Evolutionary conservation across 2,797 vertebrate genomes (phyloP), one percentile per base, ranked within the genome.

Genomic region (Remorina albescens): DNA sequence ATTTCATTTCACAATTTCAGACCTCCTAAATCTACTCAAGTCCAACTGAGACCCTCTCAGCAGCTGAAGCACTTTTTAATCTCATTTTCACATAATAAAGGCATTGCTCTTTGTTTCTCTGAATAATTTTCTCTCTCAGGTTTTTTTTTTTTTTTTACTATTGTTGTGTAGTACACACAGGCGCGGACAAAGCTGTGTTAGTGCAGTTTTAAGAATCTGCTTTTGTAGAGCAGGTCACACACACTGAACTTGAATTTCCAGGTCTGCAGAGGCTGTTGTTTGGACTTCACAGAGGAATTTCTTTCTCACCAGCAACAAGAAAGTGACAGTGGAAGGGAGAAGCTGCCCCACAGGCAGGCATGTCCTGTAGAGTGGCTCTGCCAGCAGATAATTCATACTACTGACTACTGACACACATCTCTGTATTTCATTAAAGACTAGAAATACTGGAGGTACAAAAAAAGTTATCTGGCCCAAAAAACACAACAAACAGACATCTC

Each of bases 181-280:
- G 8, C n/a, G 34, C 18, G 25, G 25, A 49, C 57, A 46, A n/a
- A 30, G 26, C 21, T 2, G 23, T 53, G 67, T 49, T 37, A 49
- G 55, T 51, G 26, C 57, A 57, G 44, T 39, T 19, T 23, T 44
- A 71, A 16, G 19, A 59, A 28, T 39, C 21, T 23, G 42, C 42
- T 60, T 65, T 32, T 25, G 41, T 62, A 11, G 1, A 67, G 41
- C 23, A 18, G 13, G n/a, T 68, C 65, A 67, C 50, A 12, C 59
- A 46, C 44, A 59, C 71, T 71, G 62, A 78, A 71, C 64, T 75
- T 80, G 71, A 59, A 69, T 83, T 71, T 72, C 63, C 36, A 63
- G 59, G 66, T 71, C 66, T 18, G 21, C 25, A 2, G 12, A 46
- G 50, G 41, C 53, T 37, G 37, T 65, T 42, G 37, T 37, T 66